A percentile compares a stretch with the other conserved stretches of the same genome.
Evolutionary conservation across 1,140 invertebrate genomes (phyloP).

Genomic region (Acromyrmex echinatior): DNA sequence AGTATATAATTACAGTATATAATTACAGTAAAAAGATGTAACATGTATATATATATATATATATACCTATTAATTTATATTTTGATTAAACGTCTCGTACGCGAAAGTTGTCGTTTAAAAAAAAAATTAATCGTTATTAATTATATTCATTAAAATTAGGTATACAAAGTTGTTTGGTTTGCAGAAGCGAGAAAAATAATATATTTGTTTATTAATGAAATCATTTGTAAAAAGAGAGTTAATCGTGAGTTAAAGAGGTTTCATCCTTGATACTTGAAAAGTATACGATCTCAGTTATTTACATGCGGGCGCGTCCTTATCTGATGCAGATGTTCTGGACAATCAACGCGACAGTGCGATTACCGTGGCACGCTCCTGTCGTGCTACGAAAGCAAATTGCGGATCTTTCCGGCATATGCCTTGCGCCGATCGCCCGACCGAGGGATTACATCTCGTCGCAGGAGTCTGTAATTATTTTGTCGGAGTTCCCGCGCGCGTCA

Average conservation of each 20-base stretch:
- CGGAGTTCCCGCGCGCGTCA: background rate
- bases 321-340: constrained; percentile 49
- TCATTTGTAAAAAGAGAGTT: background rate
- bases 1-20: too few relatives aligned
- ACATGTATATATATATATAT: background rate
- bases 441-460: constrained; percentile 6
- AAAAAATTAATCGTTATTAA: constrained; percentile 4
- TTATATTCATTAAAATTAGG: constrained; percentile 13
- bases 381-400: constrained; percentile 43
- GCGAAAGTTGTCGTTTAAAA: background rate
- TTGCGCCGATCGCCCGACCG: background rate
- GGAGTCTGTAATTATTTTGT: constrained; percentile 44
- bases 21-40: background rate
- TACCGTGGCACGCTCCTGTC: constrained; percentile 12
- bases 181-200: background rate
- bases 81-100: background rate
- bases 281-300: background rate
- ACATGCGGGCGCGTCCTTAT: constrained; percentile 19
- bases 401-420: constrained; percentile 3
- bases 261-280: background rate
- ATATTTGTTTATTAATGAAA: background rate
- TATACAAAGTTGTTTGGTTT: background rate
- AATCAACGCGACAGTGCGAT: constrained; percentile 10
- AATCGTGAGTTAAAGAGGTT: background rate
- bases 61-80: background rate